A percentile compares a stretch with the other conserved stretches of the same genome.
phyloP scores from a whole-genome alignment of 2,797 vertebrate species.

The Parotocinclus haroldoi region DNA sequence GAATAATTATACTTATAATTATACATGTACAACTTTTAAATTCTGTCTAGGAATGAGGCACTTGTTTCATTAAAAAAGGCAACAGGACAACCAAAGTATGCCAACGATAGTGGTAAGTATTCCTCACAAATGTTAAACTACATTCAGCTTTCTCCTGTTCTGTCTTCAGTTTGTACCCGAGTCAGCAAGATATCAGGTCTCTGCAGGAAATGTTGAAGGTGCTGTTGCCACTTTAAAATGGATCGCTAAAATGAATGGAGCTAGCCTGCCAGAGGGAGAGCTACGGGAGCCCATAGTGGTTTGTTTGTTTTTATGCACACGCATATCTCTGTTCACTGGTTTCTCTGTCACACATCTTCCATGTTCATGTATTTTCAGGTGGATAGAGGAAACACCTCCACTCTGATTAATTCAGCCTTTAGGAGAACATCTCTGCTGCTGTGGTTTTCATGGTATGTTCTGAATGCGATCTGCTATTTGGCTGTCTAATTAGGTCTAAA shows the following conservation, averaged over 20 bases:
- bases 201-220: slow-evolving; percentile 71
- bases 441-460: slow-evolving; percentile 88
- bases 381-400: slow-evolving; percentile 77
- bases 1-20: too few species aligned
- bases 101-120: too few species aligned
- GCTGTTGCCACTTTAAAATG: slow-evolving; percentile 74
- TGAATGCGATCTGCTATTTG: too few species aligned
- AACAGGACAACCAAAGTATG: too few species aligned
- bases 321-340: background rate
- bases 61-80: too few species aligned
- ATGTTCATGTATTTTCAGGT: slow-evolving; percentile 64
- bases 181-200: slow-evolving; percentile 85
- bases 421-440: slow-evolving; percentile 83
- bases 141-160: background rate
- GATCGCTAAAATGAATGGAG: slow-evolving; percentile 80
- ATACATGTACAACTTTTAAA: too few species aligned
- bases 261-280: slow-evolving; percentile 72
- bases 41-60: too few species aligned
- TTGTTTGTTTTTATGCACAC: slow-evolving; percentile 9
- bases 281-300: slow-evolving; percentile 75
- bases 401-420: slow-evolving; percentile 74
- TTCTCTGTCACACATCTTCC: background rate
- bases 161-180: slow-evolving; percentile 85
- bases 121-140: background rate
- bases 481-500: too few species aligned